phyloP scores from a whole-genome alignment of 2,888 invertebrate genomes.

The Laothoe populi region DNA sequence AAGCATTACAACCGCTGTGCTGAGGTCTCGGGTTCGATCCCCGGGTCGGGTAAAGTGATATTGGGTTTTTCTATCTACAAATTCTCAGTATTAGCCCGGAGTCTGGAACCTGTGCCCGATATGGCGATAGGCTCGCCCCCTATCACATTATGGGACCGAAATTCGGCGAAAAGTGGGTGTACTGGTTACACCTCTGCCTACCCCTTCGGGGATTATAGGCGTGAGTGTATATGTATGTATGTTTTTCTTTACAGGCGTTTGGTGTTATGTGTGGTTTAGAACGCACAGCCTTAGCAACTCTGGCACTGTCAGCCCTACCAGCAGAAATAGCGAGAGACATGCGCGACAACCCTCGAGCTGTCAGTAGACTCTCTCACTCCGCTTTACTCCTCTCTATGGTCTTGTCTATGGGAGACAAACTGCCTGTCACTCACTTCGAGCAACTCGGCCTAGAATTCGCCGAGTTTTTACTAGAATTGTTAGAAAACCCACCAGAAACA shows the following conservation, averaged over 20 bases:
- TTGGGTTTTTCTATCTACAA: too few species aligned
- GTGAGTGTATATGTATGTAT: background rate
- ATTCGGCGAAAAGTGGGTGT: too few species aligned
- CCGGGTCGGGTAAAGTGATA: too few species aligned
- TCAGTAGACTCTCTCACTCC: constrained; percentile 92
- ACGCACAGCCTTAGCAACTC: constrained; percentile 90
- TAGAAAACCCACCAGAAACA: constrained; percentile 91
- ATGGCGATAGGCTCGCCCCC: too few species aligned
- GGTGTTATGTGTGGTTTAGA: constrained; percentile 95
- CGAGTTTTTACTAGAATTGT: constrained; percentile 90
- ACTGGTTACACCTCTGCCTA: too few species aligned
- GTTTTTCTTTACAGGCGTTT: constrained; percentile 87
- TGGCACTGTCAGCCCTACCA: constrained; percentile 94
- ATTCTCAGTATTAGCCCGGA: too few species aligned
- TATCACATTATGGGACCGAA: too few species aligned
- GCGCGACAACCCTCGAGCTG: constrained; percentile 90
- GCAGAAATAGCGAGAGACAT: constrained; percentile 95
- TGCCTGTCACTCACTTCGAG: constrained; percentile 95
- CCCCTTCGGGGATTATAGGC: too few species aligned
- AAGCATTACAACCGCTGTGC: too few species aligned
- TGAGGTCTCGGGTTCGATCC: too few species aligned
- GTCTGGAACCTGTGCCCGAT: too few species aligned
- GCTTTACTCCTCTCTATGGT: constrained; percentile 94
- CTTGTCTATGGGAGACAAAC: constrained; percentile 94
- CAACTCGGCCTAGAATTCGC: constrained; percentile 94